These are phyloP conservation scores for Fistularia tabacaria DNA, from an alignment of 2,797 vertebrate genomes.

Conservation along the genomic window DNA sequence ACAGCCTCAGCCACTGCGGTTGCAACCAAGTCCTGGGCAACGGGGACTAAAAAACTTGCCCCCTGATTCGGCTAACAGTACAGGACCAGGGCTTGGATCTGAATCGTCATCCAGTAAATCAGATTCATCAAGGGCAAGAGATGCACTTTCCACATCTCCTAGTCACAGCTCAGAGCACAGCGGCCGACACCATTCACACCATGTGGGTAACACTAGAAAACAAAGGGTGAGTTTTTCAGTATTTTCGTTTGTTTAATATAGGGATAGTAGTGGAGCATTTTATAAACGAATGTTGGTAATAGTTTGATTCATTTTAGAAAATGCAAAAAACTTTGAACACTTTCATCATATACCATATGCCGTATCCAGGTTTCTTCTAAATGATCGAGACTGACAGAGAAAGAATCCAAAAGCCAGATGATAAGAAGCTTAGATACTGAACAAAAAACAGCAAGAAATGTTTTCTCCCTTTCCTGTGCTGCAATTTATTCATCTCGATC, in stretches of 20 bases:
- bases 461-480: too few species aligned
- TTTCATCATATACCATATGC: too few species aligned
- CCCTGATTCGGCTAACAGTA: slow-evolving; percentile 23
- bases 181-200: slow-evolving; percentile 32
- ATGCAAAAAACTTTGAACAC: too few species aligned
- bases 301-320: too few species aligned
- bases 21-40: slow-evolving; percentile 9
- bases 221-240: slow-evolving; percentile 47
- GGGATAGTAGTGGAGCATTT: too few species aligned
- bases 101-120: slow-evolving; percentile 69
- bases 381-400: too few species aligned
- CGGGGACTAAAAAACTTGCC: slow-evolving; percentile 10
- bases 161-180: slow-evolving; percentile 63
- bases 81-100: slow-evolving; percentile 42
- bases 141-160: slow-evolving; percentile 46
- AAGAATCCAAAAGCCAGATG: too few species aligned
- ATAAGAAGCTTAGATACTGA: too few species aligned
- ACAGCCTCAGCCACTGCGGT: slow-evolving; percentile 24
- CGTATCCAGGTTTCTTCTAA: too few species aligned
- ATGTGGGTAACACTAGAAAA: slow-evolving; percentile 22
- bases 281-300: neutral
- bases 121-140: slow-evolving; percentile 56
- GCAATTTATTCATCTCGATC: too few species aligned
- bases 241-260: neutral
- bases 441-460: too few species aligned